Evolutionary conservation across 2,113 vertebrate genomes (phyloP).

Genomic region (Neopipo cinnamomea): DNA sequence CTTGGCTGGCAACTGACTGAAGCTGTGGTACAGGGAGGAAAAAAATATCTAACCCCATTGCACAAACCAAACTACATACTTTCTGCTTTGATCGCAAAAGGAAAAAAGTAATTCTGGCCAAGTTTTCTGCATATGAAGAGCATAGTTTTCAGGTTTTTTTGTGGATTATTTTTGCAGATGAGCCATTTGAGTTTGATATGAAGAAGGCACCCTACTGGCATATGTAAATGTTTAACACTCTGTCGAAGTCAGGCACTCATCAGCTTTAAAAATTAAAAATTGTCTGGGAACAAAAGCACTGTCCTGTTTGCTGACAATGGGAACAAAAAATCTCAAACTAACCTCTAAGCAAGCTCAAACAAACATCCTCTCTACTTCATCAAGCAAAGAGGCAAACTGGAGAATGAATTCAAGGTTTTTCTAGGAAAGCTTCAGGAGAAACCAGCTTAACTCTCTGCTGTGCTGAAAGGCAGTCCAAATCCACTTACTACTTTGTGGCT

Average conservation of each 20-base stretch:
- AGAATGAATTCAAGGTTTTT: neutral
- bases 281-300: neutral
- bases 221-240: constrained; percentile 5
- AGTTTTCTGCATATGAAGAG: constrained; percentile 5
- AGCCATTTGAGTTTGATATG: constrained; percentile 1
- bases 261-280: constrained; percentile 23
- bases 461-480: neutral
- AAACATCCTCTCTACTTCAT: neutral
- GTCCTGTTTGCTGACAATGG: neutral
- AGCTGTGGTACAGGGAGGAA: neutral
- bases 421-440: neutral
- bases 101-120: neutral
- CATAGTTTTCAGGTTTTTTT: constrained; percentile 26
- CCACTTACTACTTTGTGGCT: neutral
- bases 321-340: neutral
- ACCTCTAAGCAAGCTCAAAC: neutral
- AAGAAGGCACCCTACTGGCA: neutral
- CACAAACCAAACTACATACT: neutral
- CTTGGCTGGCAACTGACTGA: constrained; percentile 35
- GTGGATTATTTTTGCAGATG: constrained; percentile 10
- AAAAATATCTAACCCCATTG: neutral
- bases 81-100: constrained; percentile 28
- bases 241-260: neutral
- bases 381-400: neutral
- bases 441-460: neutral